Evolutionary conservation across 2,888 invertebrate genomes (phyloP).

Genomic region (Cosmia pyralina): DNA sequence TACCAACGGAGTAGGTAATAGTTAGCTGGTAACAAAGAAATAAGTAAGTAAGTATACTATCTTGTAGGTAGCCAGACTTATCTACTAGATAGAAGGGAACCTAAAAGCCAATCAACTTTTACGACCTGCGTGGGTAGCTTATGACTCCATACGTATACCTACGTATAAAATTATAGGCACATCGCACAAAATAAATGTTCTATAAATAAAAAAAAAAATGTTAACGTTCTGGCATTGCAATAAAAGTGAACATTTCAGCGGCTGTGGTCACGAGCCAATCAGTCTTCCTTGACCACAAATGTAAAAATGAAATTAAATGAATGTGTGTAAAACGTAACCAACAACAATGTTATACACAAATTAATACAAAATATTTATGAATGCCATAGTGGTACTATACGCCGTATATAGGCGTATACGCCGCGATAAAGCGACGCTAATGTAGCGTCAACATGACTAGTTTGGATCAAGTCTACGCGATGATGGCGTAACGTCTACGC

Average conservation of each 20-base stretch:
- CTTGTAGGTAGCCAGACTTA: slow-evolving; percentile 16
- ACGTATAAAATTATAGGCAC: slow-evolving; percentile 1
- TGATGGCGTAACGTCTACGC: background rate
- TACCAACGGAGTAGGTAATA: background rate
- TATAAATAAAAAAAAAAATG: slow-evolving; percentile 32
- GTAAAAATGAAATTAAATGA: slow-evolving; percentile 31
- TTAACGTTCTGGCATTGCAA: slow-evolving; percentile 23
- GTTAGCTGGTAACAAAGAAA: background rate
- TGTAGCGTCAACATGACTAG: background rate
- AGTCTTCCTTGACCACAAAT: slow-evolving; percentile 39
- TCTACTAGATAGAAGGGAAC: slow-evolving; percentile 1
- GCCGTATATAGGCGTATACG: background rate
- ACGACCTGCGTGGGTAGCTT: slow-evolving; percentile 44
- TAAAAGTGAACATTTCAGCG: slow-evolving; percentile 37
- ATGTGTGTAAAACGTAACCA: slow-evolving; percentile 4
- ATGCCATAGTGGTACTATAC: background rate
- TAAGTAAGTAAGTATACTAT: background rate
- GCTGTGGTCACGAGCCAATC: slow-evolving; percentile 42
- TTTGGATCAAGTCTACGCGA: background rate
- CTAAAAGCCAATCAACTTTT: slow-evolving; percentile 49
- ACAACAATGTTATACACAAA: slow-evolving; percentile 1
- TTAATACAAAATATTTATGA: background rate
- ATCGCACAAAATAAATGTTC: slow-evolving; percentile 12
- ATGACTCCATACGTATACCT: slow-evolving; percentile 26
- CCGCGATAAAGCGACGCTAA: background rate